Evolutionary conservation across 2,888 invertebrate species (phyloP), one percentile per base, ranked within the genome.

Genomic region (Dryococelus australis): DNA sequence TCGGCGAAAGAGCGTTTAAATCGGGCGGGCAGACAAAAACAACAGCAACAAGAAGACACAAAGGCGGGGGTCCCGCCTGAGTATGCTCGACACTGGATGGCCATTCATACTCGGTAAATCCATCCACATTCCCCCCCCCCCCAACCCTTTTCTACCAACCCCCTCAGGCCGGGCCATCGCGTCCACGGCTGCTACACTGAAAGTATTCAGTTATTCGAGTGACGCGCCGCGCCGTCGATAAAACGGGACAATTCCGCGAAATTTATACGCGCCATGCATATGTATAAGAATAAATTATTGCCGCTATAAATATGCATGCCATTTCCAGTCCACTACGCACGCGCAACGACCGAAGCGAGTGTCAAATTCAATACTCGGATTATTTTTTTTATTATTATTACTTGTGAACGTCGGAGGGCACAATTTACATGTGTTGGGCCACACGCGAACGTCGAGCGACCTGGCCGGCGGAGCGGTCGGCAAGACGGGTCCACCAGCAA

Each of bases 261-360:
- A 65, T 65, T 65, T 65, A 65, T 65, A 65, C 65, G 65, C 65
- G 24, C 8, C 65, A 65, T 65, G 65, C 65, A 65, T 65, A 65
- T 65, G 65, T 65, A 65, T 65, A 65, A 65, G 65, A 65, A 65
- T 65, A 65, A 65, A 65, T 65, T 65, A 65, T 65, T 65, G 65
- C 65, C 65, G 65, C 65, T 65, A 65, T 65, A 65, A 65, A 65
- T 65, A 47, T 65, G 65, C 24, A 65, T n/a, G 65, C 65, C 24
- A n/a, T n/a, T 65, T n/a, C 24, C 65, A 16, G 65, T 20, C 65
- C 65, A 24, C 65, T 65, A n/a, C 65, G 65, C 65, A 65, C n/a
- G 65, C 65, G 20, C 65, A n/a, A 9, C 65, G 65, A 65, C 65
- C 24, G 8, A 65, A 0, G 65, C 65, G 65, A 8, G 65, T 65